Percentiles rank a stretch among this genome's conserved stretches.
Evolutionary conservation across 2,797 vertebrate genomes (phyloP).

Genomic region (Microcaecilia unicolor): DNA sequence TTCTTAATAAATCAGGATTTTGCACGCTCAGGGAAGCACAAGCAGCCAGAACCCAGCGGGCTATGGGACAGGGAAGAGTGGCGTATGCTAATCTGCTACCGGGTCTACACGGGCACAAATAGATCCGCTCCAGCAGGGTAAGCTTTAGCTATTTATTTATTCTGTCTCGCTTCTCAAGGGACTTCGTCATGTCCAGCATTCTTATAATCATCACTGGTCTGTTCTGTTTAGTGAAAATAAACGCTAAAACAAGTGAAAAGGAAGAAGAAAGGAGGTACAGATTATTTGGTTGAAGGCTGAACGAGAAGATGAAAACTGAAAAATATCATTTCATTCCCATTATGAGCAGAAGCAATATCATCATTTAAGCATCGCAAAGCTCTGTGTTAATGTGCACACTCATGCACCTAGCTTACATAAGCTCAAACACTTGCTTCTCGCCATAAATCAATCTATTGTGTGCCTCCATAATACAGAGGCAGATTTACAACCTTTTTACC

Average conservation of each 20-base stretch:
- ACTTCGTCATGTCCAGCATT: too few species aligned
- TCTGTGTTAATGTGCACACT: constrained; percentile 24
- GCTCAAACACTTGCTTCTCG: constrained; percentile 45
- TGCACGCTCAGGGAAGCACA: neutral
- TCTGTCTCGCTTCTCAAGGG: too few species aligned
- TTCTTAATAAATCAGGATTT: neutral
- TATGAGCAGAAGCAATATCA: constrained; percentile 20
- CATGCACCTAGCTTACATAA: constrained; percentile 31
- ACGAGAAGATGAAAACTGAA: neutral
- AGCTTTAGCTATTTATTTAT: too few species aligned
- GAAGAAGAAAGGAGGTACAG: too few species aligned
- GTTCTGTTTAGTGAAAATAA: too few species aligned
- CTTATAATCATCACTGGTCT: too few species aligned
- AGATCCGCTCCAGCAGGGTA: too few species aligned
- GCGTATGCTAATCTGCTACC: too few species aligned
- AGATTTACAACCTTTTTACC: constrained; percentile 61
- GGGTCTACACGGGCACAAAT: too few species aligned
- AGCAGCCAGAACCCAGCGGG: neutral
- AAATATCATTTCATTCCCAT: constrained; percentile 16
- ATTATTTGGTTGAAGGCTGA: too few species aligned
- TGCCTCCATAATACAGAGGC: constrained; percentile 51
- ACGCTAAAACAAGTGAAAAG: too few species aligned
- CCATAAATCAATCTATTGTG: constrained; percentile 63
- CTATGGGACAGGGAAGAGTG: too few species aligned
- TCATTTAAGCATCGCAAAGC: constrained; percentile 1